Percentiles rank a stretch among this genome's conserved stretches.
phyloP scores from a whole-genome alignment of 1,140 invertebrate genomes.

The Drosophila persimilis region DNA sequence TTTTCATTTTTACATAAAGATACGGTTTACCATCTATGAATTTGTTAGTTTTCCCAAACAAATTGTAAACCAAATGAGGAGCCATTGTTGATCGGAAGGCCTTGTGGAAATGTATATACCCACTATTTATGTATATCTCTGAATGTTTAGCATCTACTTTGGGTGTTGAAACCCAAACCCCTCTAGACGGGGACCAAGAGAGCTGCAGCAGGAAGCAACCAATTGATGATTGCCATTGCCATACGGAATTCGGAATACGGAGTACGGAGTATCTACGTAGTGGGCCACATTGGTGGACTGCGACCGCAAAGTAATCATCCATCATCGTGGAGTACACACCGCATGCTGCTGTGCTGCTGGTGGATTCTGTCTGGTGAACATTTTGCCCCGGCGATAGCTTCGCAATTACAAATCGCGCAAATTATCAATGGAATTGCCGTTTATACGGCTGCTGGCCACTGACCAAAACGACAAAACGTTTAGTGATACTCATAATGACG shows the following conservation, averaged over 20 bases:
- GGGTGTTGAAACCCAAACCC: conserved; percentile 23
- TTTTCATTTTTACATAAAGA: conserved; percentile 64
- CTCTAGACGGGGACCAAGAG: neutral
- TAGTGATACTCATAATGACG: conserved; percentile 37
- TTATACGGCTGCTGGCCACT: conserved; percentile 31
- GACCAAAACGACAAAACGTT: conserved; percentile 50
- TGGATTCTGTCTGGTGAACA: conserved; percentile 54
- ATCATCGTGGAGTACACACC: conserved; percentile 62
- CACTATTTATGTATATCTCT: conserved; percentile 24
- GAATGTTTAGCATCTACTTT: conserved; percentile 49
- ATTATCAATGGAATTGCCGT: conserved; percentile 41
- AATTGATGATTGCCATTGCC: conserved; percentile 48
- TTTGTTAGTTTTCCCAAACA: conserved; percentile 35
- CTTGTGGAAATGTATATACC: conserved; percentile 42
- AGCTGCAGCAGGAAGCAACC: conserved; percentile 55
- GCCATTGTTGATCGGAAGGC: conserved; percentile 61
- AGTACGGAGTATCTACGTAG: conserved; percentile 6
- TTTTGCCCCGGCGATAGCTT: conserved; percentile 45
- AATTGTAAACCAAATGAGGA: conserved; percentile 56
- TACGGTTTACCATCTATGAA: conserved; percentile 57
- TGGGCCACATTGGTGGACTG: neutral
- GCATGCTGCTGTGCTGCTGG: conserved; percentile 9
- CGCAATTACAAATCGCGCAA: conserved; percentile 48
- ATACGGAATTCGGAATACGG: conserved; percentile 10
- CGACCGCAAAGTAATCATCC: conserved; percentile 36